Percentiles rank a stretch among this genome's conserved stretches.
Evolutionary conservation across 2,888 invertebrate species (phyloP).

Genomic region (Drosophila fungiperda): DNA sequence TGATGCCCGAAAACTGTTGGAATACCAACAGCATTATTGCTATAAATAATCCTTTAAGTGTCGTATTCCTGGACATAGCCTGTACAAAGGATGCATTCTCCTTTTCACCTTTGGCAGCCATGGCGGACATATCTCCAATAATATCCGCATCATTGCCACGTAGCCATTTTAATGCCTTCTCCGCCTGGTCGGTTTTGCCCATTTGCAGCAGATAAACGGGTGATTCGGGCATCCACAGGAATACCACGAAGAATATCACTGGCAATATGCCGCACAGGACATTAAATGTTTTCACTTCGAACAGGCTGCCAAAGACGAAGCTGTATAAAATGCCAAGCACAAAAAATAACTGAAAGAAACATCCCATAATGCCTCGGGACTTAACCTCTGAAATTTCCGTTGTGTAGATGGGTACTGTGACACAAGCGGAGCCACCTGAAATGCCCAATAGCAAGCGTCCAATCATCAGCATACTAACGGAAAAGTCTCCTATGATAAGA

Average conservation of each 20-base stretch:
- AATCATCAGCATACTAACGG: constrained; percentile 73
- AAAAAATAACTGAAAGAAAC: constrained; percentile 93
- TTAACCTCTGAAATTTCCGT: constrained; percentile 92
- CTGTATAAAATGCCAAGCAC: constrained; percentile 91
- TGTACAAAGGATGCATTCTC: constrained; percentile 85
- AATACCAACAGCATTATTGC: constrained; percentile 93
- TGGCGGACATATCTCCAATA: constrained; percentile 85
- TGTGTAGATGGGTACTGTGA: constrained; percentile 92
- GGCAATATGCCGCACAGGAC: constrained; percentile 81
- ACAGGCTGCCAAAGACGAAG: constrained; percentile 87
- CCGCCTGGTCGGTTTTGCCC: constrained; percentile 88
- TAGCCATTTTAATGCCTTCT: constrained; percentile 88
- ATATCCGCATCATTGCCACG: constrained; percentile 89
- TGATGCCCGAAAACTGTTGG: constrained; percentile 93
- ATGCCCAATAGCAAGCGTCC: constrained; percentile 74
- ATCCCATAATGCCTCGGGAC: constrained; percentile 92
- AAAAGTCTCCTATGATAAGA: constrained; percentile 89
- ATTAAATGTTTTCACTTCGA: constrained; percentile 34
- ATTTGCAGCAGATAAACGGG: constrained; percentile 89
- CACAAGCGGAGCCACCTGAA: constrained; percentile 89
- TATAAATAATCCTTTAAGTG: constrained; percentile 88
- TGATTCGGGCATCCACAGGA: constrained; percentile 92
- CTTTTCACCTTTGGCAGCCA: constrained; percentile 15
- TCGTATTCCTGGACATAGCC: constrained; percentile 86
- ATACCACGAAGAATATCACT: constrained; percentile 88